Conservation (phyloP, 2,797 vertebrate genomes). For the Zenarchopterus dispar region DNA sequence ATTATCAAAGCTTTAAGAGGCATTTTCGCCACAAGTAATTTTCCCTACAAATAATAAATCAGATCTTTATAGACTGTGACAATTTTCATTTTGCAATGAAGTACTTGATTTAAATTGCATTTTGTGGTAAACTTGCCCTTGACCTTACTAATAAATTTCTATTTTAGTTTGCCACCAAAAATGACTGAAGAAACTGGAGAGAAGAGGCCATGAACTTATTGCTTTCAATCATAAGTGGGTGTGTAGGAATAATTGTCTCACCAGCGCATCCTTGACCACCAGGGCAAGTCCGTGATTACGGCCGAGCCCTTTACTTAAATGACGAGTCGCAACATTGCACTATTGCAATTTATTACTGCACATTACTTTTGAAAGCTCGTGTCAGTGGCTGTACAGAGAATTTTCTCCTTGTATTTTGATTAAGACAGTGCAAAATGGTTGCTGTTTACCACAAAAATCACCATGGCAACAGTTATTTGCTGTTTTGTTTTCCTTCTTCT, state of each 20-base stretch:
- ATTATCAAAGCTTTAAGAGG: slow-evolving; percentile 49
- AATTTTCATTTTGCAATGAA: slow-evolving; percentile 41
- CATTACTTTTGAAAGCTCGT: slow-evolving; percentile 16
- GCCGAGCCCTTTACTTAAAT: slow-evolving; percentile 24
- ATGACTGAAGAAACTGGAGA: slow-evolving; percentile 36
- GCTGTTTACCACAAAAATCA: neutral
- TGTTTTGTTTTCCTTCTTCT: neutral
- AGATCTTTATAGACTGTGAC: slow-evolving; percentile 17
- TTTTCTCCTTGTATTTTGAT: slow-evolving; percentile 10
- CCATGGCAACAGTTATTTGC: neutral
- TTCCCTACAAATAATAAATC: slow-evolving; percentile 35
- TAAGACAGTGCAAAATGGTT: neutral
- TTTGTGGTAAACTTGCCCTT: slow-evolving; percentile 23
- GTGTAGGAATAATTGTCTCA: slow-evolving; percentile 45
- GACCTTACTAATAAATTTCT: slow-evolving; percentile 33
- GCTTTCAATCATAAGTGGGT: slow-evolving; percentile 47
- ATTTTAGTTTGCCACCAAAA: slow-evolving; percentile 41
- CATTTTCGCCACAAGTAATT: slow-evolving; percentile 41
- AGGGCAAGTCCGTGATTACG: slow-evolving; percentile 34
- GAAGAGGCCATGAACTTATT: slow-evolving; percentile 50
- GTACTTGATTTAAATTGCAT: slow-evolving; percentile 47
- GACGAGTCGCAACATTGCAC: slow-evolving; percentile 16
- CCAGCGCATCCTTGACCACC: slow-evolving; percentile 25
- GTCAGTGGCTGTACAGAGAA: neutral
- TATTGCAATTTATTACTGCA: slow-evolving; percentile 11